Percentiles rank a stretch among this genome's conserved stretches.
These are phyloP conservation scores for Pristis pectinata DNA, from an alignment of 2,797 vertebrate species.

Conservation along the genomic window DNA sequence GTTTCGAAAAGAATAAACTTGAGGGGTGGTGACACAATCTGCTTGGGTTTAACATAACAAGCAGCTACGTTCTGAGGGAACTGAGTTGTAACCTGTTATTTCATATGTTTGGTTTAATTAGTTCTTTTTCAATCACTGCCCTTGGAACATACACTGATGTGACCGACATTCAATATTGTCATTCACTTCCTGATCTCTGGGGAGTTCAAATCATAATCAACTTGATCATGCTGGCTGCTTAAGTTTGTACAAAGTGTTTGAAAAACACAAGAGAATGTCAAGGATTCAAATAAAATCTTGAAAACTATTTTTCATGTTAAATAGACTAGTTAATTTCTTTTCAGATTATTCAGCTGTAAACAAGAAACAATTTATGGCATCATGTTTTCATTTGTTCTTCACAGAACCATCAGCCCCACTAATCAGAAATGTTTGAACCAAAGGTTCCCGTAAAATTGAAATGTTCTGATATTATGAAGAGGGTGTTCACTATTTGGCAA, in stretches of 20 bases:
- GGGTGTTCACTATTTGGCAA: conserved; percentile 18
- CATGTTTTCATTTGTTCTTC: not conserved
- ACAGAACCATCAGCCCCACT: not conserved
- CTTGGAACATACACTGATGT: not conserved
- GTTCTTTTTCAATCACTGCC: not conserved
- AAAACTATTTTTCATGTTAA: not conserved
- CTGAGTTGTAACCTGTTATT: not conserved
- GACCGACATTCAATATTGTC: not conserved
- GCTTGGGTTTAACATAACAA: not conserved
- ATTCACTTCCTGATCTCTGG: not conserved
- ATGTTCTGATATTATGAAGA: conserved; percentile 26
- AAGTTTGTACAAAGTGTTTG: not conserved
- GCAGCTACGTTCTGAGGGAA: not conserved
- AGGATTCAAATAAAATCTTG: not conserved
- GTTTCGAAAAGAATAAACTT: not conserved
- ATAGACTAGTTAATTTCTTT: not conserved
- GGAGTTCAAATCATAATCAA: not conserved
- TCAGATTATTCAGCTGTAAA: not conserved
- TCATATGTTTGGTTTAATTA: not conserved
- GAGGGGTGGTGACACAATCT: not conserved
- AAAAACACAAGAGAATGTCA: not conserved
- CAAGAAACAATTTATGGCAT: not conserved
- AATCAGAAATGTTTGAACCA: conserved; percentile 1
- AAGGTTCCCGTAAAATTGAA: not conserved
- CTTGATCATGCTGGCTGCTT: not conserved